A percentile compares a stretch with the other conserved stretches of the same genome.
Conservation (phyloP, 2,888 invertebrate genomes). For the Leptopilina drosophilae region DNA sequence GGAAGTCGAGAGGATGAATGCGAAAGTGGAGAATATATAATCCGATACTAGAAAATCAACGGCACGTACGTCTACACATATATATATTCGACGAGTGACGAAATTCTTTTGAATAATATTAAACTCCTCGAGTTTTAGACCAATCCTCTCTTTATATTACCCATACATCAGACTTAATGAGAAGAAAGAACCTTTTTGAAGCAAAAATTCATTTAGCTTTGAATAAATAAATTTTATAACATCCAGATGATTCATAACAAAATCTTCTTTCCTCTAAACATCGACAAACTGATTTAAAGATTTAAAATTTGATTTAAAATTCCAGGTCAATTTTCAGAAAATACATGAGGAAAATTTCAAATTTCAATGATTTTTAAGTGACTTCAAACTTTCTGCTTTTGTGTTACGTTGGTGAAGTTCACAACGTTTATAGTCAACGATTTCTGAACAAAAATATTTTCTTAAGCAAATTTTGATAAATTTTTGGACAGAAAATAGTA, state of each 20-base stretch:
- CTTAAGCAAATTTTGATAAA: no score
- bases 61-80: not conserved
- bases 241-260: no score
- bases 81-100: not conserved
- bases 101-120: constrained; percentile 16
- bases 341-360: no score
- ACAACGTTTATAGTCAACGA: no score
- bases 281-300: no score
- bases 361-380: no score
- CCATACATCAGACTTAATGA: not conserved
- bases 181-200: not conserved
- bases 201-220: not conserved
- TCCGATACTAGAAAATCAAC: constrained; percentile 14
- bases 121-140: not conserved
- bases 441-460: no score
- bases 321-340: no score
- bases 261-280: not conserved
- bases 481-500: no score
- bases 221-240: not conserved
- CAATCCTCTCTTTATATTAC: not conserved
- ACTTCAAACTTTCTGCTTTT: no score
- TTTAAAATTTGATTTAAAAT: no score
- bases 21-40: constrained; percentile 12
- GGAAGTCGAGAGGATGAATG: constrained; percentile 12
- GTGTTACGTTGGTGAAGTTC: no score